Base-by-base conservation (phyloP, 1,140 invertebrate genomes). In the Drosophila parabipectinata region DNA sequence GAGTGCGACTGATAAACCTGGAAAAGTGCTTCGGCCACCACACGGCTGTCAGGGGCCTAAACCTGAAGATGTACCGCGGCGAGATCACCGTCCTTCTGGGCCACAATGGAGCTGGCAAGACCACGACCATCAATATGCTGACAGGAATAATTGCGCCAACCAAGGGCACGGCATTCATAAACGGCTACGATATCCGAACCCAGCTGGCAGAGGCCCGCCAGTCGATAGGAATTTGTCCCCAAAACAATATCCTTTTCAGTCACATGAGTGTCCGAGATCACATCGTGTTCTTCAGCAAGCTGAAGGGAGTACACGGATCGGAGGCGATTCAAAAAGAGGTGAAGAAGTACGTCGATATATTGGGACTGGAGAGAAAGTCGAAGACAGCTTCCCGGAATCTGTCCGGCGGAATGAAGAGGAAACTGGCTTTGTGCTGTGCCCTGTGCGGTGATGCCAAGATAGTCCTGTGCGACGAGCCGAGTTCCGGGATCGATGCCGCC, bases 401-500 rank as follows among this genome's bases (percentile, higher is more conserved):
- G 14, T 97, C 96, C 2, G 97, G 97, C n/a, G 97, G 97, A 14
- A 97, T 97, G 96, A 96, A 96, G 92, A 91, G 97, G 8, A 96
- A 97, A 76, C 90, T 97, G 1, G 96, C 95, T 50, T 61, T 90
- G 2, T 96, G 95, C 5, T 95, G 96, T 63, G 96, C 97, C 0
- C 92, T 97, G 12, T 95, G 96, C 57, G 96, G 95, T 0, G 92
- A 92, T 30, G 94, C 95, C 0, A 92, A 92, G 63, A 93, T 95
- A 32, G 94, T 98, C 4, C 95, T 98, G 72, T 93, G 98, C 84
- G 98, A 99, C 92, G 98, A 99, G 92, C 98, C 98, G 14, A 98
- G 98, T 1, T 97, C 97, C 4, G 98, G 98, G 45, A 97, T 99
- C 93, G 98, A 99, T 93, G 98, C 98, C 4, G 95, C 97, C 74